Evolutionary conservation across 2,797 vertebrate species (phyloP), one percentile per base, ranked within the genome.

Genomic region (Pantherophis alleghaniensis): DNA sequence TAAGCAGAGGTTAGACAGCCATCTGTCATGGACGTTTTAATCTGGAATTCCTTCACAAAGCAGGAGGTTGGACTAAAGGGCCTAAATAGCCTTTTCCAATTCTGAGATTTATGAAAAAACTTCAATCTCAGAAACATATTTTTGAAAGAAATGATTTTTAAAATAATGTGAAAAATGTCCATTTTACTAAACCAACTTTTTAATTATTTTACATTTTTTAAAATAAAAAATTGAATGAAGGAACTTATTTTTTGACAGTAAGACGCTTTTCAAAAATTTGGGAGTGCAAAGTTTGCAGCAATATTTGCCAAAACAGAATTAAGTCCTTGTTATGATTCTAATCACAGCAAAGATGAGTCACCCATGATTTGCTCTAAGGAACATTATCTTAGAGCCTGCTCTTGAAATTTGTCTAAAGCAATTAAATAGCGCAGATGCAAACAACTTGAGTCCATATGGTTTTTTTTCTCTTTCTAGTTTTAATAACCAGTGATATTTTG

Each of bases 321-420:
- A 93, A 47, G 16, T 89, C 87, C 89, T 60, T 92, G 69, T 87
- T 42, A 26, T 37, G 90, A 22, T 89, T 74, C 88, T 69, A 91
- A 53, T 92, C 90, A 91, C 94, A 95, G 91, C 93, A 94, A 95
- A 94, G 87, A 61, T 83, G 24, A 94, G 91, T 94, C 91, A 93
- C 32, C 1, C n/a, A 91, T 86, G 91, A 56, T 86, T 91, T 95
- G 88, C 59, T 63, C 59, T 91, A 42, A 87, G 57, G 47, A 91
- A 51, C 11, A 18, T 92, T 59, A 91, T 91, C 51, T 59, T 5
- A 47, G 61, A 66, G 53, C 24, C 92, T 26, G 90, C 4, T 90
- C 66, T 32, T 59, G 37, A 37, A 87, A 87, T 7, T 7, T 11
- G 86, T 93, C 90, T 92, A 28, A 94, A 92, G 90, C 93, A 63